Percentiles rank a stretch among this genome's conserved stretches.
These are phyloP conservation scores for Nymphicus hollandicus DNA, from an alignment of 2,113 vertebrate species.

Conservation along the genomic window DNA sequence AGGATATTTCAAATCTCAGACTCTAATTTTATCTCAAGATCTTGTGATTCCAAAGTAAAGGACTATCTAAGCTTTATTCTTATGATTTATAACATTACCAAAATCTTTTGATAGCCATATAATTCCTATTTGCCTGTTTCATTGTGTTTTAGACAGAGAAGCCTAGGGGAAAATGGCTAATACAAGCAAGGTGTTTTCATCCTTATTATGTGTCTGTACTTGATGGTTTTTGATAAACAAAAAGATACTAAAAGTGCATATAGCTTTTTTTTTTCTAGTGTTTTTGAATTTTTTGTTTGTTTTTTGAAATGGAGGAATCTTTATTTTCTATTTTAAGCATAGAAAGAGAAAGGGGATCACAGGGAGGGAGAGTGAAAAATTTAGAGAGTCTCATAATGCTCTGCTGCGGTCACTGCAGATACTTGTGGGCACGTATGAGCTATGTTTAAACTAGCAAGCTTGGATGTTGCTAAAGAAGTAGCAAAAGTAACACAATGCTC, in stretches of 20 bases:
- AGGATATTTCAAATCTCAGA: neutral
- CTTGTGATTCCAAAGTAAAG: neutral
- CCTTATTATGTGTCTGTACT: neutral
- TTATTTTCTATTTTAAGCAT: neutral
- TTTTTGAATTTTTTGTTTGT: neutral
- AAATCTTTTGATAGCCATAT: neutral
- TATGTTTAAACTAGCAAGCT: neutral
- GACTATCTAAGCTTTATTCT: neutral
- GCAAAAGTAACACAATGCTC: neutral
- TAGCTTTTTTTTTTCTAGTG: neutral
- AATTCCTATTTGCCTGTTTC: neutral
- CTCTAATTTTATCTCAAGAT: neutral
- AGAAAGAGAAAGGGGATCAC: neutral
- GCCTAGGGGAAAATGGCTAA: neutral
- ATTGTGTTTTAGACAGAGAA: neutral
- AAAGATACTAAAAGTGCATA: neutral
- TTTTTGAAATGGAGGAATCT: neutral
- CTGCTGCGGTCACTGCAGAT: neutral
- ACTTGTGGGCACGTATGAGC: neutral
- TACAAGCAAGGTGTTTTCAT: neutral
- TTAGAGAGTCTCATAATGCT: neutral
- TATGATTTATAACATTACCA: neutral
- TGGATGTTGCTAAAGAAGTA: neutral
- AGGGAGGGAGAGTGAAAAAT: neutral
- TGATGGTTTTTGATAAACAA: neutral